Evolutionary conservation across 2,113 vertebrate genomes (phyloP).

Genomic region (Melanotaenia duboulayi): DNA sequence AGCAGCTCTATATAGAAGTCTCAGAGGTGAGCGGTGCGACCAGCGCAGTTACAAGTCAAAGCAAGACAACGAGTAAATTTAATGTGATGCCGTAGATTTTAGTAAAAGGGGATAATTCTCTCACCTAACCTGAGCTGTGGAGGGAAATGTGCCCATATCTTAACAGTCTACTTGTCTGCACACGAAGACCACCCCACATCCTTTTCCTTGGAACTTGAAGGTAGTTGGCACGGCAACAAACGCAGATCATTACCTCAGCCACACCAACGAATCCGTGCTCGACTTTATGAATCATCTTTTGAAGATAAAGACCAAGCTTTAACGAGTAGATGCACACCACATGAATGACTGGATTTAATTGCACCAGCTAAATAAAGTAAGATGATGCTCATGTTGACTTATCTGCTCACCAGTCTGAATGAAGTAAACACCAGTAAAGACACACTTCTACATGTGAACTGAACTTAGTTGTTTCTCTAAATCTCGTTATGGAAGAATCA

Average conservation of each 20-base stretch:
- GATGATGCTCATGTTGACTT: too few relatives aligned
- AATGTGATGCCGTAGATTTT: not conserved
- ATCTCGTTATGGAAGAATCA: too few relatives aligned
- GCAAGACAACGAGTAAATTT: not conserved
- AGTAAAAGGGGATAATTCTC: not conserved
- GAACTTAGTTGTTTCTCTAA: too few relatives aligned
- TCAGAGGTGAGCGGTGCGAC: not conserved
- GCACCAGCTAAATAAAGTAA: too few relatives aligned
- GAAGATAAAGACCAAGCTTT: slow-evolving; percentile 6
- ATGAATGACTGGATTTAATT: too few relatives aligned
- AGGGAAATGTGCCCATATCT: not conserved
- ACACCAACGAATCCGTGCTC: slow-evolving; percentile 23
- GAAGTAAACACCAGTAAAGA: too few relatives aligned
- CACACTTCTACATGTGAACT: too few relatives aligned
- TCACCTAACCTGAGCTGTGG: not conserved
- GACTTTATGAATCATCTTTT: slow-evolving; percentile 35
- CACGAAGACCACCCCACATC: slow-evolving; percentile 25
- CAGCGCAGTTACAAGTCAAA: slow-evolving; percentile 41
- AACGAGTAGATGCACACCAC: not conserved
- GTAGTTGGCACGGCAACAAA: slow-evolving; percentile 37
- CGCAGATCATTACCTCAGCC: slow-evolving; percentile 8
- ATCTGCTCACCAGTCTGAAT: too few relatives aligned
- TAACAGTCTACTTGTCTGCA: slow-evolving; percentile 39
- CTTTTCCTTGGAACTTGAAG: not conserved
- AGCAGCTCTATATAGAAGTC: slow-evolving; percentile 6